Base-by-base conservation (phyloP, 1,140 invertebrate species). In the Amyelois transitella region DNA sequence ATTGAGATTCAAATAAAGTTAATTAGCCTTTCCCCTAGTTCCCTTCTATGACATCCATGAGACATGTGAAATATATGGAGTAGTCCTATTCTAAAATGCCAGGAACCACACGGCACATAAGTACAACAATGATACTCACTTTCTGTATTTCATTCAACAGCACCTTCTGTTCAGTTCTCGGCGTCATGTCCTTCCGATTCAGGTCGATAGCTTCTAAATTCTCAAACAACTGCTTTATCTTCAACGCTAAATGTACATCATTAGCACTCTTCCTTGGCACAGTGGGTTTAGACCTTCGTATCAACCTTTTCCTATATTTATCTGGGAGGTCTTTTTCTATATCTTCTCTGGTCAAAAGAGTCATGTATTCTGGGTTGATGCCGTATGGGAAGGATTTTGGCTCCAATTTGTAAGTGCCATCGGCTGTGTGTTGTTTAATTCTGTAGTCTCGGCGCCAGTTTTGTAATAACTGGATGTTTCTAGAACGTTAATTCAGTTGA, bases 251-350 rank as follows among this genome's bases (percentile, higher is more conserved):
- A 53, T 84, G 74, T 0, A 85, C 84, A 43, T 86, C 85, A 18
- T 66, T 79, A n/a, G 75, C 78, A 8, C 53, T 71, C 62, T 81
- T 78, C 48, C 79, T 75, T 0, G 81, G 72, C 5, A 81, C 69
- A 1, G 70, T 75, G 1, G 72, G 75, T 50, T 83, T 88, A 3
- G 64, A 65, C 24, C 64, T 69, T 21, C 73, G 66, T 6, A 76
- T 18, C 4, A 89, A 63, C 24, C 65, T 81, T 63, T 69, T 88
- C 48, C 58, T 83, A 52, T 85, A 89, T 58, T 89, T 89, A 55
- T 89, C 85, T 0, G 88, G 88, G 0, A 89, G 63, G 58, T 89
- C 88, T 60, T 86, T 88, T 53, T 86, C 88, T 8, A 89, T 85
- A 43, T 89, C 88, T 5, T 85, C 82, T 59, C 86, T 66, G 0